Conservation (phyloP, 2,113 vertebrate genomes). For the Apeltes quadracus region DNA sequence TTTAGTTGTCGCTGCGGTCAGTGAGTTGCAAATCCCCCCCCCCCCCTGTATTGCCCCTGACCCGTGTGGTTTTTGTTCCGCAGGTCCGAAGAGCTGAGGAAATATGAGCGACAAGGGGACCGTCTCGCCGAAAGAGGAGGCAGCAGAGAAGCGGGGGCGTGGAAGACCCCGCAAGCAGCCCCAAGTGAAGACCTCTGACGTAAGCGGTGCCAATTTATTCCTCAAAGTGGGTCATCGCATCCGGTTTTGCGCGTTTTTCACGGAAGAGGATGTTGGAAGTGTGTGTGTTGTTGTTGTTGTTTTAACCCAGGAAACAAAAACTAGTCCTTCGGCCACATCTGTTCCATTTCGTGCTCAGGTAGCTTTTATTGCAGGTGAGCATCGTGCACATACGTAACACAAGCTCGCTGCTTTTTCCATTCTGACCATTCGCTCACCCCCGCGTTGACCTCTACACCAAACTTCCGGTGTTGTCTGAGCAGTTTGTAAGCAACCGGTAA, state of each 20-base stretch:
- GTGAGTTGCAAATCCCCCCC: slow-evolving; percentile 19
- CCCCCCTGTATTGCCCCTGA: slow-evolving; percentile 12
- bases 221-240: neutral
- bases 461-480: slow-evolving; percentile 61
- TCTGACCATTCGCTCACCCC: slow-evolving; percentile 38
- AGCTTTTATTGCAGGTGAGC: slow-evolving; percentile 30
- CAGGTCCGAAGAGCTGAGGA: slow-evolving; percentile 62
- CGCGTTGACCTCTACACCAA: slow-evolving; percentile 39
- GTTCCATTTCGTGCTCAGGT: slow-evolving; percentile 30
- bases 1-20: slow-evolving; percentile 42
- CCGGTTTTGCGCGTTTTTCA: neutral
- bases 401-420: neutral
- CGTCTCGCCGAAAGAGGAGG: slow-evolving; percentile 89
- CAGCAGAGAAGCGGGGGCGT: slow-evolving; percentile 91
- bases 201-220: slow-evolving; percentile 44
- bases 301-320: neutral
- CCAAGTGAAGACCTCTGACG: slow-evolving; percentile 79
- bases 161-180: slow-evolving; percentile 94
- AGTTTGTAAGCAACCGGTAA: slow-evolving; percentile 75
- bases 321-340: slow-evolving; percentile 1
- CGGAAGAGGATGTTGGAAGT: neutral
- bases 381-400: slow-evolving; percentile 29
- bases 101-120: slow-evolving; percentile 96
- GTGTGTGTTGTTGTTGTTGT: too few relatives aligned
- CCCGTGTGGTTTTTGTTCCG: slow-evolving; percentile 49